Evolutionary conservation across 2,113 vertebrate genomes (phyloP).

Genomic region (Sterrhoptilus dennistouni): DNA sequence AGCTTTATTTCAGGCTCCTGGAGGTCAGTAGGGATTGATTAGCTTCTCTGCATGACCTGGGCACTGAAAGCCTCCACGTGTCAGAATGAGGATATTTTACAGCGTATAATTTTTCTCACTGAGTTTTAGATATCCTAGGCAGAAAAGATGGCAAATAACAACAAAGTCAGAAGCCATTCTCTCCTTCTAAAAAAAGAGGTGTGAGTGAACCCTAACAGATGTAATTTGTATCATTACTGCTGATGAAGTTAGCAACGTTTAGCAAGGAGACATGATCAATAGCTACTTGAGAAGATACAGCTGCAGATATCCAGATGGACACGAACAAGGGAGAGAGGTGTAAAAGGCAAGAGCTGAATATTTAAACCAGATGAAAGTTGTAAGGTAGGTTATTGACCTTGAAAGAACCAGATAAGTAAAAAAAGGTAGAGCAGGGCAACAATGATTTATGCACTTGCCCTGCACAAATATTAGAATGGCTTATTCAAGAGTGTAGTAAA

Average conservation of each 20-base stretch:
- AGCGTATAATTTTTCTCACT: background rate
- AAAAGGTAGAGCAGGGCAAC: slow-evolving; percentile 12
- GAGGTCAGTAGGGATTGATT: slow-evolving; percentile 10
- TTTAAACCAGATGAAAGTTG: slow-evolving; percentile 62
- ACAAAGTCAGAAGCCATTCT: background rate
- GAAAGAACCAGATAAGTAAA: slow-evolving; percentile 18
- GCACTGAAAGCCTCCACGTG: background rate
- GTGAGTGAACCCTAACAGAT: background rate
- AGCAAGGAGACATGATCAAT: slow-evolving; percentile 60
- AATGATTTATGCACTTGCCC: slow-evolving; percentile 43
- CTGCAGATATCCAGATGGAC: slow-evolving; percentile 27
- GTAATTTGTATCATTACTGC: slow-evolving; percentile 15
- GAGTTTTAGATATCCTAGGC: background rate
- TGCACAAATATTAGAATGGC: slow-evolving; percentile 33
- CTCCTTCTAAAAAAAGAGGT: background rate
- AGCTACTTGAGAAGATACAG: slow-evolving; percentile 29
- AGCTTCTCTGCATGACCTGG: background rate
- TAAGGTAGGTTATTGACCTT: slow-evolving; percentile 52
- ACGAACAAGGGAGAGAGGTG: slow-evolving; percentile 33
- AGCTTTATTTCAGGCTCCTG: background rate
- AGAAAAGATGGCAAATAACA: background rate
- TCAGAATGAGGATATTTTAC: background rate
- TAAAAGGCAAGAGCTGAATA: slow-evolving; percentile 38
- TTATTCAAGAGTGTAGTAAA: slow-evolving; percentile 42
- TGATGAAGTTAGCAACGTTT: slow-evolving; percentile 61